Conservation (phyloP, 2,797 vertebrate species). For the Spinibarbus caldwelli region DNA sequence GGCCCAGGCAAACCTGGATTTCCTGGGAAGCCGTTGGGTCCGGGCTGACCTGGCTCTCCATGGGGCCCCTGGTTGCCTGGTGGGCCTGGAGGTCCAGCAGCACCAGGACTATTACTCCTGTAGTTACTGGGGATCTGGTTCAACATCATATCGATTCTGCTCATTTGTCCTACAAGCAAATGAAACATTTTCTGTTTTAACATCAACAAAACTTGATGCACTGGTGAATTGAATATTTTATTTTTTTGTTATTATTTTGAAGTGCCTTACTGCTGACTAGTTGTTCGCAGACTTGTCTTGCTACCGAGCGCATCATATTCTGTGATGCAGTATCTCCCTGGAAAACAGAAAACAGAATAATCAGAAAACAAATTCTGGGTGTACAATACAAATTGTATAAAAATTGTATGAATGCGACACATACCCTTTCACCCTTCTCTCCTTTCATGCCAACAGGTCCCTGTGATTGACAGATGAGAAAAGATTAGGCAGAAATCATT, state of each 20-base stretch:
- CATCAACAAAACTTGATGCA: background rate
- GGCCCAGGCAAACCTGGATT: conserved; percentile 88
- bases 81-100: conserved; percentile 88
- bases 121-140: conserved; percentile 98
- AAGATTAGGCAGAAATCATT: background rate
- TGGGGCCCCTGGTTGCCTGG: conserved; percentile 83
- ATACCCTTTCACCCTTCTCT: conserved; percentile 96
- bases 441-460: conserved; percentile 90
- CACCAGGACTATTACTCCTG: conserved; percentile 90
- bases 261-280: conserved; percentile 87
- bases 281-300: conserved; percentile 99
- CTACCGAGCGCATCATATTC: conserved; percentile 97
- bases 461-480: conserved; percentile 75
- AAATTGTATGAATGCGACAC: conserved; percentile 56
- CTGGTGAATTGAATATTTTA: background rate
- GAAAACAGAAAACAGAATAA: conserved; percentile 39
- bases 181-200: background rate
- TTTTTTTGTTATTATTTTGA: background rate
- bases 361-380: no score
- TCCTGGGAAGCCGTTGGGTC: conserved; percentile 93
- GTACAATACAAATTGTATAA: background rate
- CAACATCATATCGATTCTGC: conserved; percentile 91
- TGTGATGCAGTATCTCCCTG: conserved; percentile 97
- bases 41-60: conserved; percentile 90
- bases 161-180: conserved; percentile 89